phyloP scores from a whole-genome alignment of 1,140 invertebrate genomes.

The Drosophila sproati region DNA sequence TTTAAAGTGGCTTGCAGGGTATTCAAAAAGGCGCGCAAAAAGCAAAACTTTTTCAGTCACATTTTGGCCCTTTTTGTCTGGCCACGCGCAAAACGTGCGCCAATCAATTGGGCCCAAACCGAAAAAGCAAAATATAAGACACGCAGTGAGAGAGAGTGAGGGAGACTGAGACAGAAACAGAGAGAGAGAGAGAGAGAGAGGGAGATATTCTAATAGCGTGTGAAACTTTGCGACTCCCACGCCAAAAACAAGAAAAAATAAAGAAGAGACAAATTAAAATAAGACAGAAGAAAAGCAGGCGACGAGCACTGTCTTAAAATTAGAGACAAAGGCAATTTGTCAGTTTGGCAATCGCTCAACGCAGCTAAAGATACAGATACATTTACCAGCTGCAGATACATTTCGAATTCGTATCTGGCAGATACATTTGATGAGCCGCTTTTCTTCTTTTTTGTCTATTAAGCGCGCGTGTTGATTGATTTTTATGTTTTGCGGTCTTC shows the following conservation, averaged over 20 bases:
- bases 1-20: too few species aligned
- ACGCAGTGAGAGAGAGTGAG: constrained; percentile 6
- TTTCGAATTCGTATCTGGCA: constrained; percentile 60
- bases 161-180: constrained; percentile 11
- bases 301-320: constrained; percentile 70
- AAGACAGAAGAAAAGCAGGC: constrained; percentile 36
- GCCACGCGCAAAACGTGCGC: constrained; percentile 79
- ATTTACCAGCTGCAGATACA: background rate
- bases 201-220: constrained; percentile 44
- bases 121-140: constrained; percentile 18
- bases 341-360: constrained; percentile 67
- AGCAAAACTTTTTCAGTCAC: constrained; percentile 19
- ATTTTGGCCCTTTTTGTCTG: constrained; percentile 16
- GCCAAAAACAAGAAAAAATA: constrained; percentile 74
- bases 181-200: background rate
- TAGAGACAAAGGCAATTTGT: constrained; percentile 81
- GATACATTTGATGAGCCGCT: constrained; percentile 67
- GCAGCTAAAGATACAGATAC: constrained; percentile 13
- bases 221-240: constrained; percentile 75
- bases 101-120: constrained; percentile 66
- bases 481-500: constrained; percentile 63
- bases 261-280: constrained; percentile 70
- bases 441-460: constrained; percentile 47
- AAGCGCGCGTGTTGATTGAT: constrained; percentile 79
- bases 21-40: background rate